phyloP scores from a whole-genome alignment of 2,113 vertebrate genomes.

The Dendropsophus ebraccatus region DNA sequence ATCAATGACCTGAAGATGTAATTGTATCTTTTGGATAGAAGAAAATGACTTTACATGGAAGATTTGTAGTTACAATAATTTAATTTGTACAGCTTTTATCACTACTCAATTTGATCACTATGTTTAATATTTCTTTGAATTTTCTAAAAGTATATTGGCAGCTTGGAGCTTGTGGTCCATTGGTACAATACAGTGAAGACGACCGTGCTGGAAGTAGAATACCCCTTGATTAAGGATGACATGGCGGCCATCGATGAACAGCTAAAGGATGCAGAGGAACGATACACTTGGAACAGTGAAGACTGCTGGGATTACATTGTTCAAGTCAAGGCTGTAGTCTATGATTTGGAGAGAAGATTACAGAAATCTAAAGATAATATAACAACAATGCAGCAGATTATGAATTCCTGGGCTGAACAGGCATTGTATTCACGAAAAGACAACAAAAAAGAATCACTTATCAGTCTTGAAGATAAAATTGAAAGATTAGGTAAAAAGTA shows the following conservation, averaged over 20 bases:
- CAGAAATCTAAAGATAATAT: conserved; percentile 74
- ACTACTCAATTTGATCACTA: no score
- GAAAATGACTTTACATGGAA: no score
- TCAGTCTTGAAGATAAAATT: conserved; percentile 75
- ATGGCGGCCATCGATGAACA: conserved; percentile 70
- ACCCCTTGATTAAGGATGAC: conserved; percentile 73
- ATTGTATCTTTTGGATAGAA: no score
- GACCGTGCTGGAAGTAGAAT: conserved; percentile 76
- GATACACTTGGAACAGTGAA: conserved; percentile 71
- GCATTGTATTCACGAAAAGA: conserved; percentile 76
- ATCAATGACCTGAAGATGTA: no score
- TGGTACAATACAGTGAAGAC: conserved; percentile 79
- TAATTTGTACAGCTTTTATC: no score
- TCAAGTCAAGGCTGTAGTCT: conserved; percentile 65
- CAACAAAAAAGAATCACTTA: conserved; percentile 70
- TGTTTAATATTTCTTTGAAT: neutral
- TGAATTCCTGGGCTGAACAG: conserved; percentile 74
- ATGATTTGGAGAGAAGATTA: conserved; percentile 71
- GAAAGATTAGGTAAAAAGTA: conserved; percentile 73
- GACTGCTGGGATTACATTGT: conserved; percentile 75
- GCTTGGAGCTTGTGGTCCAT: conserved; percentile 75
- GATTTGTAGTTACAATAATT: no score
- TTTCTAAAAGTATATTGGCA: conserved; percentile 70
- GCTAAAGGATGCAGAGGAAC: conserved; percentile 68
- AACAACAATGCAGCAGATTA: conserved; percentile 70